These are phyloP conservation scores for Kryptolebias marmoratus DNA, from an alignment of 2,113 vertebrate species.

Conservation along the genomic window DNA sequence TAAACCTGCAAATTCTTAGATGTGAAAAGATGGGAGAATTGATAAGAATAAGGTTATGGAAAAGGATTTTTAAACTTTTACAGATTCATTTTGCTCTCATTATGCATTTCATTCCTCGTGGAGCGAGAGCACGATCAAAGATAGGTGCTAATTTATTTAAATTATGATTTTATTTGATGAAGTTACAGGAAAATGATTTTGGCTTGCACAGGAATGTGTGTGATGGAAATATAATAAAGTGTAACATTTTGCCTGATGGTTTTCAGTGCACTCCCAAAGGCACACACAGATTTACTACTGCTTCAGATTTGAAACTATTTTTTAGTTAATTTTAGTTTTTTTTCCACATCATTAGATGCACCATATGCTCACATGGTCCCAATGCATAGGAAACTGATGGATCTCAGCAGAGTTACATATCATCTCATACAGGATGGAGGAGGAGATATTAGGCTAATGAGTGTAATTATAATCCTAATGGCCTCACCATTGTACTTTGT, in stretches of 20 bases:
- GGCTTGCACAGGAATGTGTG: slow-evolving; percentile 4
- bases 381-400: slow-evolving; percentile 20
- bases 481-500: slow-evolving; percentile 47
- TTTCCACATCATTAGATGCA: slow-evolving; percentile 38
- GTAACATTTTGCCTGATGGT: slow-evolving; percentile 11
- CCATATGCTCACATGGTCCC: slow-evolving; percentile 56
- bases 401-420: slow-evolving; percentile 43
- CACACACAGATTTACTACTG: slow-evolving; percentile 37
- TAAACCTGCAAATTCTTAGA: slow-evolving; percentile 8
- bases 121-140: background rate
- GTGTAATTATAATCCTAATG: slow-evolving; percentile 59
- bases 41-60: background rate
- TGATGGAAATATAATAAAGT: slow-evolving; percentile 9
- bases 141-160: background rate
- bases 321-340: slow-evolving; percentile 11
- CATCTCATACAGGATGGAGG: slow-evolving; percentile 39
- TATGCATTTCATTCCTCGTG: background rate
- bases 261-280: slow-evolving; percentile 15
- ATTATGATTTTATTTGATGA: background rate
- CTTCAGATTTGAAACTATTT: slow-evolving; percentile 26
- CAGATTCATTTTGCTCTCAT: background rate
- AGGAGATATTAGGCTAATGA: slow-evolving; percentile 64
- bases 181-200: slow-evolving; percentile 1
- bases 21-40: background rate
- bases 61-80: background rate